phyloP scores from a whole-genome alignment of 2,797 vertebrate genomes.

The Rhinoraja longicauda region DNA sequence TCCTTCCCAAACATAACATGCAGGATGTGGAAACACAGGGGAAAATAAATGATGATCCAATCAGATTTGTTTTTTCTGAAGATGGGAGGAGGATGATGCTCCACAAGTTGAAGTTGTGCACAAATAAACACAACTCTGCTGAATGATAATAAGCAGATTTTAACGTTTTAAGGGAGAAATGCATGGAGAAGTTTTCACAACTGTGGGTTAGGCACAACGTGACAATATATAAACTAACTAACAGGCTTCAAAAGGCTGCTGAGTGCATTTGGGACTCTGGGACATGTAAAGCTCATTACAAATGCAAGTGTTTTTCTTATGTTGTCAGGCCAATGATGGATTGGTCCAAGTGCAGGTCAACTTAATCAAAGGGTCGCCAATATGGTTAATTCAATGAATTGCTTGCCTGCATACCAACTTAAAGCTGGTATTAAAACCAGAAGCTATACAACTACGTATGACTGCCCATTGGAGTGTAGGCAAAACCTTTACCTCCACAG shows the following conservation, averaged over 20 bases:
- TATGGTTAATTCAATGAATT: not conserved
- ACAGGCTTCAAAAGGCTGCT: too few species aligned
- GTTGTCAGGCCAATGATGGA: not conserved
- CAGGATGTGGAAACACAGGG: not conserved
- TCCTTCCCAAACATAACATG: not conserved
- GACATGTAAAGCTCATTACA: too few species aligned
- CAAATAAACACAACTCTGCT: not conserved
- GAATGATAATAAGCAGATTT: not conserved
- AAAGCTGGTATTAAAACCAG: not conserved
- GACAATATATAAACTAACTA: too few species aligned
- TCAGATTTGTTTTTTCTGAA: not conserved
- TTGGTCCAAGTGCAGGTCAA: not conserved
- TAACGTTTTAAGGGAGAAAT: not conserved
- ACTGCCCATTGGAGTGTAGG: not conserved
- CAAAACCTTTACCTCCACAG: not conserved
- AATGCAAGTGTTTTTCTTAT: not conserved
- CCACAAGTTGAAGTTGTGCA: not conserved
- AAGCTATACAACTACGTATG: not conserved
- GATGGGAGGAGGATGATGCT: not conserved
- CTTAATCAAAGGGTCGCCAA: not conserved
- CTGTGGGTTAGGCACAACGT: too few species aligned
- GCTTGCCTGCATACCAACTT: not conserved
- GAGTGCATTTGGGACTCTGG: too few species aligned
- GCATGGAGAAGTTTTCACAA: not conserved
- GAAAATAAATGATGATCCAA: not conserved